Percentiles rank a stretch among this genome's conserved stretches.
These are phyloP conservation scores for Etia nguti DNA, from an alignment of 2,113 vertebrate species.

Conservation along the genomic window DNA sequence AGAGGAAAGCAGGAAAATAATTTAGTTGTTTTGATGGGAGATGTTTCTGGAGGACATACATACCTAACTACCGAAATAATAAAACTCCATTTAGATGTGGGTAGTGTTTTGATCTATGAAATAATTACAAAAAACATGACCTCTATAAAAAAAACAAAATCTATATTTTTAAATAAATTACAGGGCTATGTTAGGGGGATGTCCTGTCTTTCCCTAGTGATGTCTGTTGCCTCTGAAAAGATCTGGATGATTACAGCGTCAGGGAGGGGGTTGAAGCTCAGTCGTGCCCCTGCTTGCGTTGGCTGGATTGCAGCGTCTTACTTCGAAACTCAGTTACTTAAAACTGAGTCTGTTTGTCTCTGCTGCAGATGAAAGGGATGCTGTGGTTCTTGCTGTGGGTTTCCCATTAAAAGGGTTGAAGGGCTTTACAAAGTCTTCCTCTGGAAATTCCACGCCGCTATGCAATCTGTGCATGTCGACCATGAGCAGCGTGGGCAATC, in stretches of 20 bases:
- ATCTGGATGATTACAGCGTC: constrained; percentile 34
- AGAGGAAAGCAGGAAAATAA: constrained; percentile 2
- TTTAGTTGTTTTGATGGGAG: constrained; percentile 4
- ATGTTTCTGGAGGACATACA: background rate
- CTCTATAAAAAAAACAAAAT: background rate
- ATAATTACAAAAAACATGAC: background rate
- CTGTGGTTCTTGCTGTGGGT: background rate
- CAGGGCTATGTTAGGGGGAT: background rate
- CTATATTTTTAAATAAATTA: background rate
- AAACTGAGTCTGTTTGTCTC: constrained; percentile 17
- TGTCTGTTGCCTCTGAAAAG: constrained; percentile 4
- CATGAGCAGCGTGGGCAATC: background rate
- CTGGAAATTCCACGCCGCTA: background rate
- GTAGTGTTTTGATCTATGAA: background rate
- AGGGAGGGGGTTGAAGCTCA: background rate
- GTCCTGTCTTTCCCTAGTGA: background rate
- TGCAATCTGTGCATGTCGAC: background rate
- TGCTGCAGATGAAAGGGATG: constrained; percentile 5
- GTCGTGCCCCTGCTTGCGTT: constrained; percentile 1
- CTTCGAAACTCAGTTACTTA: constrained; percentile 41
- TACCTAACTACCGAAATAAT: constrained; percentile 1
- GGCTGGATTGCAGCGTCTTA: background rate
- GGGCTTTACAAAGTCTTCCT: background rate
- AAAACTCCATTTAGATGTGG: background rate
- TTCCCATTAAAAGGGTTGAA: constrained; percentile 9